Evolutionary conservation across 2,888 invertebrate species (phyloP).

Genomic region (Notodonta ziczac): DNA sequence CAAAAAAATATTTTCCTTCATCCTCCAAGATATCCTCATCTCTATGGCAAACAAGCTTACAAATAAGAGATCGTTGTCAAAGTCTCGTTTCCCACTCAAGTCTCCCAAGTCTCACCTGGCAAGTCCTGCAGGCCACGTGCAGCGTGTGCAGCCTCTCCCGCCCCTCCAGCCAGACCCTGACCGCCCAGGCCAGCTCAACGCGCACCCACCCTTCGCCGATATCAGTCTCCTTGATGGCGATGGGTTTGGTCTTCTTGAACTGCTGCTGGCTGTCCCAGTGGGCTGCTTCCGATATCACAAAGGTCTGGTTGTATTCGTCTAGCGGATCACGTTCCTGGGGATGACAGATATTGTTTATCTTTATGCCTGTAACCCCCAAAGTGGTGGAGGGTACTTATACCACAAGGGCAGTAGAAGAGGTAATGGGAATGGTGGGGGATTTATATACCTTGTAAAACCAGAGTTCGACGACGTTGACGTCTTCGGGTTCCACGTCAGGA

Average conservation of each 20-base stretch:
- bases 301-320: conserved; percentile 89
- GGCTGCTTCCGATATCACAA: conserved; percentile 91
- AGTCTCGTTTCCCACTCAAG: no score
- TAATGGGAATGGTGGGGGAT: no score
- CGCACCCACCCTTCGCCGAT: conserved; percentile 92
- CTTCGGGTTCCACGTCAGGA: conserved; percentile 89
- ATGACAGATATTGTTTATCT: not conserved
- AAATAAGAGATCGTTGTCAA: no score
- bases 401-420: no score
- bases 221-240: conserved; percentile 91
- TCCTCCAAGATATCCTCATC: no score
- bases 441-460: conserved; percentile 90
- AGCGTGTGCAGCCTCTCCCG: conserved; percentile 88
- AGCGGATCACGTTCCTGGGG: conserved; percentile 83
- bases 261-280: conserved; percentile 89
- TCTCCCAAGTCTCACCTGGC: conserved; percentile 73
- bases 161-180: conserved; percentile 90
- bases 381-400: not conserved
- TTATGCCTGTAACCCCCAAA: not conserved
- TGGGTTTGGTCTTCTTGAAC: conserved; percentile 90
- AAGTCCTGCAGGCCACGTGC: conserved; percentile 91
- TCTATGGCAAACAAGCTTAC: no score
- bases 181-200: conserved; percentile 90
- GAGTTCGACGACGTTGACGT: conserved; percentile 90
- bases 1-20: no score